A percentile compares a stretch with the other conserved stretches of the same genome.
phyloP scores from a whole-genome alignment of 23 tunicate genomes.

The Clavelina lepadiformis region DNA sequence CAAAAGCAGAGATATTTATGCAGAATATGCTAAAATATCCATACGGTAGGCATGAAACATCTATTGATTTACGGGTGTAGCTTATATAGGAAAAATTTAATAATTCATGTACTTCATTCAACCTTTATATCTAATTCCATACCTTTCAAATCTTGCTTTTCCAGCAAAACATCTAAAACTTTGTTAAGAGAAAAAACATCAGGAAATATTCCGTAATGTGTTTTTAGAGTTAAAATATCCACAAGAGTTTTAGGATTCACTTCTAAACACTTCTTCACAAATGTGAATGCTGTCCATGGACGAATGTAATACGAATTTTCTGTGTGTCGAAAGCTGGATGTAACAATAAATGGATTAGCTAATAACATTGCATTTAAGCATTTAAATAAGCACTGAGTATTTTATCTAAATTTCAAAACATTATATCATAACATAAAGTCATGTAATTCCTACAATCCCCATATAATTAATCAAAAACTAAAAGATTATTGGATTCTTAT shows the following conservation, averaged over 20 bases:
- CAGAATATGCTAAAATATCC: too few species aligned
- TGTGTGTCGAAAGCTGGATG: slow-evolving; percentile 41
- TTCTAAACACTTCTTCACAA: slow-evolving; percentile 28
- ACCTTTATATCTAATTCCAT: background rate
- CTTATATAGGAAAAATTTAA: background rate
- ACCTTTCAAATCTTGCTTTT: slow-evolving; percentile 26
- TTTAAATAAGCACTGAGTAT: background rate
- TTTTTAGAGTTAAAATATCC: slow-evolving; percentile 16
- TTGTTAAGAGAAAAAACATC: slow-evolving; percentile 15
- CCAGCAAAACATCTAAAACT: slow-evolving; percentile 22
- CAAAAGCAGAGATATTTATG: too few species aligned
- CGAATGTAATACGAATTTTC: slow-evolving; percentile 36
- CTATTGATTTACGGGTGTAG: background rate
- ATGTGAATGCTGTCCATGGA: slow-evolving; percentile 41
- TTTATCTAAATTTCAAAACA: too few species aligned
- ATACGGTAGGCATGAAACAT: too few species aligned
- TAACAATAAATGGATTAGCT: background rate
- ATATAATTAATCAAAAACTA: too few species aligned
- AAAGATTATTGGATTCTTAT: too few species aligned
- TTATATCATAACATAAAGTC: too few species aligned
- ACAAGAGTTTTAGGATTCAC: slow-evolving; percentile 16
- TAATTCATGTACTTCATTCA: background rate
- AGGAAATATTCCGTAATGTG: slow-evolving; percentile 55
- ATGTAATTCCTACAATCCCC: too few species aligned
- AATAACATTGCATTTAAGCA: background rate